Evolutionary conservation across 2,888 invertebrate species (phyloP).

Genomic region (Hirtodrosophila confusa): DNA sequence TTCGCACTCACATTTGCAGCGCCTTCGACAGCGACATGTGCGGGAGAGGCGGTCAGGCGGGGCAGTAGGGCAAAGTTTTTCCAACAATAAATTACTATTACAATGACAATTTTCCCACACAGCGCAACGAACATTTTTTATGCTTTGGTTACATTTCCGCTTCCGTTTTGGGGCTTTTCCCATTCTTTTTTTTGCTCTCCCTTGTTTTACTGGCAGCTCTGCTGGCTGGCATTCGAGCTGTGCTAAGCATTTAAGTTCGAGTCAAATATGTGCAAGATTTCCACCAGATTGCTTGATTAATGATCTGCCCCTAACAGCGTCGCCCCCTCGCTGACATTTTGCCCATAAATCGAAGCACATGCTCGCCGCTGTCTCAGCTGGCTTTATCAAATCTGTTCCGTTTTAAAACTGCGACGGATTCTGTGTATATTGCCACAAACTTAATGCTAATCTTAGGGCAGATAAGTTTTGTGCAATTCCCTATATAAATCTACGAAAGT

Average conservation of each 20-base stretch:
- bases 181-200: slow-evolving; percentile 9
- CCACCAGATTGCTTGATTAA: slow-evolving; percentile 59
- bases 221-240: slow-evolving; percentile 40
- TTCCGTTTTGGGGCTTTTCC: slow-evolving; percentile 28
- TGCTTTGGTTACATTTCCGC: slow-evolving; percentile 61
- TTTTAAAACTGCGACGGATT: not conserved
- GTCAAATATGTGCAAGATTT: slow-evolving; percentile 62
- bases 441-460: too few relatives aligned
- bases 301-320: slow-evolving; percentile 27
- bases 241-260: slow-evolving; percentile 57
- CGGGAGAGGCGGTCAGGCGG: not conserved
- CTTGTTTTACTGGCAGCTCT: slow-evolving; percentile 28
- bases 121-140: slow-evolving; percentile 56
- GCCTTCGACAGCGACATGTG: slow-evolving; percentile 39
- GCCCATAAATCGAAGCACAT: slow-evolving; percentile 12
- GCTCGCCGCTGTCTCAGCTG: slow-evolving; percentile 1
- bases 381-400: not conserved
- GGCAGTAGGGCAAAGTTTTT: slow-evolving; percentile 52
- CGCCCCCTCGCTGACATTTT: too few relatives aligned
- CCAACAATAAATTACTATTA: slow-evolving; percentile 75
- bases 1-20: slow-evolving; percentile 9
- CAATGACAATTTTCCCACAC: slow-evolving; percentile 63
- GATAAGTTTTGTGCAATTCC: too few relatives aligned
- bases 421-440: too few relatives aligned
- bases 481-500: too few relatives aligned